Base-by-base conservation (phyloP, 2,888 invertebrate genomes). In the Punctoribates punctum region DNA sequence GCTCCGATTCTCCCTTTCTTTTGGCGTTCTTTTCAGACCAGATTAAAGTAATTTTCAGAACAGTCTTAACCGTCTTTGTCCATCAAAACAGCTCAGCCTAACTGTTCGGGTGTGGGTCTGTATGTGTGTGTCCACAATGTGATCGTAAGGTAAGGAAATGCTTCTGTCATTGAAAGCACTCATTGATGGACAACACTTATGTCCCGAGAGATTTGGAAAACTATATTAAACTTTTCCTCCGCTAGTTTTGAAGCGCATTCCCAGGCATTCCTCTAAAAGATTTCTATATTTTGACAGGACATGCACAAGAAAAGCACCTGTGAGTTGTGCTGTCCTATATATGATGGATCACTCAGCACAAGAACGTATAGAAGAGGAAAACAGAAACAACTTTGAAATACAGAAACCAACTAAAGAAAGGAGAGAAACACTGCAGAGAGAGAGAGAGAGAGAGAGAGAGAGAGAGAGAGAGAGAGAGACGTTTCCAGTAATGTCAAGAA, bases 401-500 rank as follows among this genome's bases (percentile, higher is more conserved):
- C 46, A 73, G 73, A 74, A 73, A 74, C n/a, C 15, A 73, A 20
- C 20, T 25, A 73, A 48, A 46, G 51, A 72, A 3, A n/a, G 20
- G 20, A 38, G 23, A 38, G 20, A 74, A 3, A 34, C 1, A 67
- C 20, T 25, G 67, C 23, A 74, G 75, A 75, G 75, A 75, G 74
- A 74, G 75, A 75, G 75, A 75, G 73, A 75, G 75, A 73, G 75
- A 73, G 73, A 73, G 73, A 73, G 73, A 73, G 75, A 75, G 73
- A 46, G 75, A 51, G 34, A 46, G 72, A 46, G 73, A 73, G 72
- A 46, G 73, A 73, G 72, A 48, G 34, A 54, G 11, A 1, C 34
- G 11, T 23, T 42, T 29, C 15, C 70, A 54, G 54, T 73, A 27
- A 42, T 75, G 65, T 42, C 46, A 51, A 51, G 3, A 38, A 70